Evolutionary conservation across 2,888 invertebrate genomes (phyloP).

Genomic region (Harpagoxenus sublaevis): DNA sequence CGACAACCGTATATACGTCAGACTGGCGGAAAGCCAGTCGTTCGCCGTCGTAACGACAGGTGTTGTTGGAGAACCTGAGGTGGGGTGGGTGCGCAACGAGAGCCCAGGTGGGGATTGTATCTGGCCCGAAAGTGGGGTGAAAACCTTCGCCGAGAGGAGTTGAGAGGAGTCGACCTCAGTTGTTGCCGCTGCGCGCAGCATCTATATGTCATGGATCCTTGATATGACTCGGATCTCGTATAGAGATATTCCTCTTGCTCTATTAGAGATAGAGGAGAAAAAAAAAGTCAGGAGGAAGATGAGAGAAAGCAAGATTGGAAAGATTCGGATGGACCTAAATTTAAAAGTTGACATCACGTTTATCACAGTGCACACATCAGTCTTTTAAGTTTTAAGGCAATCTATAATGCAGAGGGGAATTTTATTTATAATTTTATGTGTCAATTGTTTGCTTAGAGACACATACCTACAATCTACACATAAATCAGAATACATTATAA

Average conservation of each 20-base stretch:
- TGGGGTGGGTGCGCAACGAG: constrained; percentile 55
- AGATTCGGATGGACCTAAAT: background rate
- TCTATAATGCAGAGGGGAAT: background rate
- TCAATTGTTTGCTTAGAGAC: no score
- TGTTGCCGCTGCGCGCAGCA: constrained; percentile 32
- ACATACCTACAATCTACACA: background rate
- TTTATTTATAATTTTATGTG: background rate
- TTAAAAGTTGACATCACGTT: background rate
- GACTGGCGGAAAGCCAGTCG: constrained; percentile 69
- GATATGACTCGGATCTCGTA: constrained; percentile 15
- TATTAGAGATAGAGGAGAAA: background rate
- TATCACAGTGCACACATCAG: background rate
- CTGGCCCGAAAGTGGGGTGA: constrained; percentile 64
- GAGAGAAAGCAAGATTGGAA: background rate
- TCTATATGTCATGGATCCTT: constrained; percentile 42
- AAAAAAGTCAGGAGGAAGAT: background rate
- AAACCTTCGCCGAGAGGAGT: constrained; percentile 63
- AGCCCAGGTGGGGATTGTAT: constrained; percentile 12
- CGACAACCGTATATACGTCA: constrained; percentile 69
- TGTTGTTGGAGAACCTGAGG: constrained; percentile 67
- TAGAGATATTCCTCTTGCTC: constrained; percentile 1
- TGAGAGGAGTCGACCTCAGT: constrained; percentile 59
- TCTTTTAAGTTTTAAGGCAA: background rate
- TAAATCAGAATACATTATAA: no score
- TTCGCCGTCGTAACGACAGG: constrained; percentile 72